Conservation (phyloP, 2,113 vertebrate genomes). For the Gopherus flavomarginatus region DNA sequence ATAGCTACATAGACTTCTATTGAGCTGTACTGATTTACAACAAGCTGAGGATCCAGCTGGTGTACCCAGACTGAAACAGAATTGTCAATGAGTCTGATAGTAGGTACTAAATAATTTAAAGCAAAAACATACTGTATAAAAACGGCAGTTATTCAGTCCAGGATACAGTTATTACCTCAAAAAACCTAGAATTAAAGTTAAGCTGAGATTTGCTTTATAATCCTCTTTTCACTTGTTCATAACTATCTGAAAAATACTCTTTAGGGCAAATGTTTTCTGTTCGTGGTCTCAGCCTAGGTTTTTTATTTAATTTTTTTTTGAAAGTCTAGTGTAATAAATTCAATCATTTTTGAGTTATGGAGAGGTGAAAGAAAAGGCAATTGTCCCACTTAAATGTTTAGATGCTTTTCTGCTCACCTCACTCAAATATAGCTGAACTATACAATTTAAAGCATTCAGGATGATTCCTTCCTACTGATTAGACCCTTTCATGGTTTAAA, state of each 20-base stretch:
- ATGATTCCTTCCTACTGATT: constrained; percentile 49
- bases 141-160: not conserved
- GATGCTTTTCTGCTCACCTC: constrained; percentile 12
- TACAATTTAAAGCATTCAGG: constrained; percentile 32
- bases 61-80: accelerated
- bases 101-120: not conserved
- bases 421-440: not conserved
- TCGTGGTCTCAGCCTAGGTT: constrained; percentile 49
- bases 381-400: constrained; percentile 37
- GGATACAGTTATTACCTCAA: constrained; percentile 44
- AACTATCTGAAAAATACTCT: constrained; percentile 50
- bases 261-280: constrained; percentile 38
- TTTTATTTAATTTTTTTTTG: constrained; percentile 24
- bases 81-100: not conserved
- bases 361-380: constrained; percentile 24
- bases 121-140: not conserved
- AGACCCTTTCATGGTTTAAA: constrained; percentile 34
- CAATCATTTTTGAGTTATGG: constrained; percentile 10
- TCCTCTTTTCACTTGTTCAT: constrained; percentile 15
- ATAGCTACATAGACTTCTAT: not conserved
- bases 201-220: not conserved
- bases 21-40: not conserved
- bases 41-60: not conserved
- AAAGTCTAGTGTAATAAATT: constrained; percentile 51
- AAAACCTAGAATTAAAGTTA: constrained; percentile 31